Evolutionary conservation across 1,140 invertebrate species (phyloP).

Genomic region (Bombus consobrinus): DNA sequence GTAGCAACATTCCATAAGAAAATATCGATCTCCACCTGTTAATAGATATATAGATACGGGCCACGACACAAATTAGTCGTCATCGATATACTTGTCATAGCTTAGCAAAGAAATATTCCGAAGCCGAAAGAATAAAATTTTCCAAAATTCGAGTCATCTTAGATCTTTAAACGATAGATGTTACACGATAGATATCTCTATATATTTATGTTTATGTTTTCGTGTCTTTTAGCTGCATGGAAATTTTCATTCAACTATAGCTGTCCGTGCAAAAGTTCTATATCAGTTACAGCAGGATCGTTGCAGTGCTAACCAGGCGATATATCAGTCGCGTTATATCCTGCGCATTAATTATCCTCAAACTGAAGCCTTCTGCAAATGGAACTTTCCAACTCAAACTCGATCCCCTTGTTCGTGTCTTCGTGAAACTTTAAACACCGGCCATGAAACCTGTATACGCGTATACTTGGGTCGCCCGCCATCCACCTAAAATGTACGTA

Average conservation of each 20-base stretch:
- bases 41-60: background rate
- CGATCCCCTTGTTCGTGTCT: slow-evolving; percentile 21
- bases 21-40: background rate
- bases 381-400: slow-evolving; percentile 4
- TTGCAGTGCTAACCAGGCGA: background rate
- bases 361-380: background rate
- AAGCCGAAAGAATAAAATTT: no score
- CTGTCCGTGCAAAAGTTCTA: background rate
- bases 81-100: no score
- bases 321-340: slow-evolving; percentile 18
- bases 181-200: no score
- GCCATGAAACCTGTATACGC: background rate
- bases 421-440: slow-evolving; percentile 41
- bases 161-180: no score
- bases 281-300: background rate
- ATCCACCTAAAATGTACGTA: no score
- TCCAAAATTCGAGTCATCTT: fast-evolving
- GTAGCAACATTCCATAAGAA: background rate
- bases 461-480: background rate
- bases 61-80: no score
- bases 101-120: no score
- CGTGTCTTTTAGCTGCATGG: no score
- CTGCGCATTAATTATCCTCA: slow-evolving; percentile 35
- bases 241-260: no score
- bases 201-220: no score